These are phyloP conservation scores for Hirtodrosophila trivittata DNA, from an alignment of 2,888 invertebrate species.

Conservation along the genomic window DNA sequence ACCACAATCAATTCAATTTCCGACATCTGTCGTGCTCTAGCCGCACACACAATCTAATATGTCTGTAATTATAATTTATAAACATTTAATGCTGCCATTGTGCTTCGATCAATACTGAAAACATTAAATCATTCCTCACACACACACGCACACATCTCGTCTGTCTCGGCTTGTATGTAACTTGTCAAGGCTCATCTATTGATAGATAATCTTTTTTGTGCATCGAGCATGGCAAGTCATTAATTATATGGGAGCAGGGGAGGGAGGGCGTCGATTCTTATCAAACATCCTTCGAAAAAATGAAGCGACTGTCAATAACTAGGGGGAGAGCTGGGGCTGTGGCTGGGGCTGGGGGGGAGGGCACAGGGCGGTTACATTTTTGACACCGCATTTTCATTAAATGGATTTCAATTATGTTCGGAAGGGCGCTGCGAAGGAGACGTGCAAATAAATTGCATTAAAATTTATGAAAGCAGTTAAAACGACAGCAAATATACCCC, in stretches of 20 bases:
- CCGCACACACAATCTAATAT: slow-evolving; percentile 45
- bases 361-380: slow-evolving; percentile 36
- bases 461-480: slow-evolving; percentile 72
- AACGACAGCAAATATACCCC: slow-evolving; percentile 36
- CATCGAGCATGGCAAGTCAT: slow-evolving; percentile 66
- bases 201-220: slow-evolving; percentile 79
- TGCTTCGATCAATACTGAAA: slow-evolving; percentile 53
- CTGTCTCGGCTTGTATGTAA: slow-evolving; percentile 39
- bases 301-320: neutral
- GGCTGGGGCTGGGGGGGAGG: neutral
- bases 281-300: slow-evolving; percentile 8
- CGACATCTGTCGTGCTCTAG: slow-evolving; percentile 49
- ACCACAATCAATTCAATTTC: slow-evolving; percentile 61
- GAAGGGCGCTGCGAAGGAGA: slow-evolving; percentile 12
- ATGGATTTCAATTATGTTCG: slow-evolving; percentile 78
- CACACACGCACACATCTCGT: slow-evolving; percentile 21
- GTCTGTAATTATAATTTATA: slow-evolving; percentile 72
- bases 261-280: slow-evolving; percentile 32
- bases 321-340: neutral
- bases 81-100: slow-evolving; percentile 68
- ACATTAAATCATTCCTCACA: slow-evolving; percentile 42
- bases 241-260: slow-evolving; percentile 55
- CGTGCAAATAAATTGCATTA: slow-evolving; percentile 57
- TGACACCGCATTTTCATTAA: slow-evolving; percentile 77
- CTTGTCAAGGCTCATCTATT: slow-evolving; percentile 66